A percentile compares a stretch with the other conserved stretches of the same genome.
Evolutionary conservation across 2,797 vertebrate species (phyloP).

Genomic region (Myotis myotis): DNA sequence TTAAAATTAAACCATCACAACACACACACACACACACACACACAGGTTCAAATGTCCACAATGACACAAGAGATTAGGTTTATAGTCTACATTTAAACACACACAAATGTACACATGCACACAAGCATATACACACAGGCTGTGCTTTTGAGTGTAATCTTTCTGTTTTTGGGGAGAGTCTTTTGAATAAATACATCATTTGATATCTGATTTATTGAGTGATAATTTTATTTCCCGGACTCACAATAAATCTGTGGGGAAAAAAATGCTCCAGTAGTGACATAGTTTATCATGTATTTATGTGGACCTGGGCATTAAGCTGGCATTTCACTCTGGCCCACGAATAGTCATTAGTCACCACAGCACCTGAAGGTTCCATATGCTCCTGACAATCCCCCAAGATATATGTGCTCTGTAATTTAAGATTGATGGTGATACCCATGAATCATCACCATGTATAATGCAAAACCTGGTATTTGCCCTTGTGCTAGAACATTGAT

Average conservation of each 20-base stretch:
- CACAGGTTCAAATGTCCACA: not conserved
- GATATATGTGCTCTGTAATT: constrained; percentile 45
- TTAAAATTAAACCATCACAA: not conserved
- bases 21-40: not conserved
- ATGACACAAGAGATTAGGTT: not conserved
- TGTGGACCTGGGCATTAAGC: not conserved
- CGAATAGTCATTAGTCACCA: constrained; percentile 41
- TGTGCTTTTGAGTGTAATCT: not conserved
- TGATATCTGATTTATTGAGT: not conserved
- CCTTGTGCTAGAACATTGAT: constrained; percentile 43
- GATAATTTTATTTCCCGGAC: not conserved
- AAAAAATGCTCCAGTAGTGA: not conserved
- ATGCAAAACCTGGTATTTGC: constrained; percentile 61
- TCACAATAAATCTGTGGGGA: not conserved
- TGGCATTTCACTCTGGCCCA: constrained; percentile 1
- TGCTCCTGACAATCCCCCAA: constrained; percentile 43
- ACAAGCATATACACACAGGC: not conserved
- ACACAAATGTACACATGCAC: not conserved
- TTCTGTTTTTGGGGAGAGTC: not conserved
- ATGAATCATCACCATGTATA: constrained; percentile 62
- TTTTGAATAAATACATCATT: constrained; percentile 2
- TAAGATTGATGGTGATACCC: constrained; percentile 51
- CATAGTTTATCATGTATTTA: not conserved
- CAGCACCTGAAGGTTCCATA: constrained; percentile 29
- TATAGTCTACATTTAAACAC: not conserved